phyloP scores from a whole-genome alignment of 2,113 vertebrate species.

The Tragulus kanchil region DNA sequence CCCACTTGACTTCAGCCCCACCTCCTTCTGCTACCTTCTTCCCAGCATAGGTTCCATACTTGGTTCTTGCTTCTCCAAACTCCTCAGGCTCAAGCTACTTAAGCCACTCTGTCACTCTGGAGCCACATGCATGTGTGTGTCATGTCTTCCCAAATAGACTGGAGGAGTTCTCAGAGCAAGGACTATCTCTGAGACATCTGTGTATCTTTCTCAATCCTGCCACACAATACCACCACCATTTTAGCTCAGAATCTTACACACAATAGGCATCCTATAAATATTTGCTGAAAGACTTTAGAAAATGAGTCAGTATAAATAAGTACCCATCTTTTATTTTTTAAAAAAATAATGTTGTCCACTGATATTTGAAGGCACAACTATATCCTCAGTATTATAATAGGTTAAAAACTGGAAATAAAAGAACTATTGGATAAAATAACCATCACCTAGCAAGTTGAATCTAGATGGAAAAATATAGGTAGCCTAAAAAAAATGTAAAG shows the following conservation, averaged over 20 bases:
- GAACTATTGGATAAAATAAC: not conserved
- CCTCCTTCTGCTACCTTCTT: not conserved
- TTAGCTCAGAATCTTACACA: not conserved
- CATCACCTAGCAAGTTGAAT: not conserved
- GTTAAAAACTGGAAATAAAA: not conserved
- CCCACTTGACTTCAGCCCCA: not conserved
- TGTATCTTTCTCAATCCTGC: not conserved
- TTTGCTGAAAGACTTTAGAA: constrained; percentile 24
- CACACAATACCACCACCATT: not conserved
- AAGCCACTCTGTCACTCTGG: not conserved
- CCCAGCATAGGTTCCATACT: not conserved
- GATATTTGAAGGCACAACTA: not conserved
- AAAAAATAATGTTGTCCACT: not conserved
- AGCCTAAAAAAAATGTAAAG: constrained; percentile 20
- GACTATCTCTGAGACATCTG: not conserved
- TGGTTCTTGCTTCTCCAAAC: not conserved
- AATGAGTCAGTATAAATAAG: constrained; percentile 15
- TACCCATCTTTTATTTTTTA: not conserved
- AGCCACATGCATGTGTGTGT: not conserved
- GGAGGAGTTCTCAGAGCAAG: not conserved
- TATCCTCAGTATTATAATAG: not conserved
- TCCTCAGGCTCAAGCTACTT: not conserved
- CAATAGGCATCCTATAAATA: not conserved
- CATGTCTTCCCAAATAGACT: not conserved
- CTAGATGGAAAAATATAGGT: not conserved